Conservation (phyloP, 2,113 vertebrate genomes). For the Danio rerio region GRCz12tu NC_133178.1:39489001-39489500, state of each 20-base stretch:
- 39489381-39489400: slow-evolving; percentile 29
- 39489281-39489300: slow-evolving; percentile 40
- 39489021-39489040: background rate
- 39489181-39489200: background rate
- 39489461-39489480: slow-evolving; percentile 49
- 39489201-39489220: background rate
- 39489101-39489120: background rate
- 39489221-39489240: background rate
- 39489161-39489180: slow-evolving; percentile 19
- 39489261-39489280: slow-evolving; percentile 5
- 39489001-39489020: background rate
- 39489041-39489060: background rate
- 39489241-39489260: background rate
- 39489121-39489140: background rate
- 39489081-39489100: background rate
- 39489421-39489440: slow-evolving; percentile 39
- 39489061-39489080: background rate
- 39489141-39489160: background rate
- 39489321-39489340: background rate
- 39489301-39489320: slow-evolving; percentile 40
- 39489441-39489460: slow-evolving; percentile 9
- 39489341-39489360: slow-evolving; percentile 28
- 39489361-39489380: slow-evolving; percentile 33
- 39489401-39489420: slow-evolving; percentile 37
- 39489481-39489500: background rate